Percentiles rank a stretch among this genome's conserved stretches.
phyloP scores from a whole-genome alignment of 2,113 vertebrate genomes.

The Cheirogaleus medius region DNA sequence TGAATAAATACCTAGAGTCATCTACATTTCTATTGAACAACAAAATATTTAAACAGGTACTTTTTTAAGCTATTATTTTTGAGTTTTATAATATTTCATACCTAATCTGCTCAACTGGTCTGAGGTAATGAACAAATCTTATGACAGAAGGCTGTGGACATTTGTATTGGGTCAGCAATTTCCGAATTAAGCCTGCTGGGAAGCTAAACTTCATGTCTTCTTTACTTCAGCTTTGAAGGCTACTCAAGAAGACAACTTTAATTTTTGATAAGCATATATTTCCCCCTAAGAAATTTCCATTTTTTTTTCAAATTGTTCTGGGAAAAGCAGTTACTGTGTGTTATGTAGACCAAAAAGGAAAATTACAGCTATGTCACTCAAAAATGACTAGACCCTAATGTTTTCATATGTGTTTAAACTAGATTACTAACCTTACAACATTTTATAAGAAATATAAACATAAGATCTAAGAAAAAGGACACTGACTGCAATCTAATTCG shows the following conservation, averaged over 20 bases:
- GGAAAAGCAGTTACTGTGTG: not conserved
- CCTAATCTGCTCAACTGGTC: slow-evolving; percentile 25
- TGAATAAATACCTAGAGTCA: not conserved
- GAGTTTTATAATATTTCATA: slow-evolving; percentile 39
- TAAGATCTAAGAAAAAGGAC: not conserved
- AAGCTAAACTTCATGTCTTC: slow-evolving; percentile 52
- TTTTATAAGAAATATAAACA: not conserved
- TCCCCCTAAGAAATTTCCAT: slow-evolving; percentile 27
- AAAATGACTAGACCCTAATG: not conserved
- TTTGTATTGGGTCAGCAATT: slow-evolving; percentile 49
- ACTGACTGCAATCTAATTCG: not conserved
- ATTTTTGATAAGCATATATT: slow-evolving; percentile 48
- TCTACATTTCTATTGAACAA: not conserved
- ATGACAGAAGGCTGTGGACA: not conserved
- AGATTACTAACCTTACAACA: not conserved
- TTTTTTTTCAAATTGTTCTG: not conserved
- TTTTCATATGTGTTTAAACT: not conserved
- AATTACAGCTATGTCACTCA: not conserved
- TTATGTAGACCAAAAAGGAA: not conserved
- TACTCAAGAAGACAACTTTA: not conserved
- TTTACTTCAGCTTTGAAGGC: slow-evolving; percentile 59
- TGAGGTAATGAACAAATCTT: slow-evolving; percentile 49
- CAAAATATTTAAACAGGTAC: not conserved
- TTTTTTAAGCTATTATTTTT: slow-evolving; percentile 37
- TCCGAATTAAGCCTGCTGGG: slow-evolving; percentile 45